Evolutionary conservation across 2,888 invertebrate genomes (phyloP), one percentile per base, ranked within the genome.

Genomic region (Cylindroiulus punctatus): DNA sequence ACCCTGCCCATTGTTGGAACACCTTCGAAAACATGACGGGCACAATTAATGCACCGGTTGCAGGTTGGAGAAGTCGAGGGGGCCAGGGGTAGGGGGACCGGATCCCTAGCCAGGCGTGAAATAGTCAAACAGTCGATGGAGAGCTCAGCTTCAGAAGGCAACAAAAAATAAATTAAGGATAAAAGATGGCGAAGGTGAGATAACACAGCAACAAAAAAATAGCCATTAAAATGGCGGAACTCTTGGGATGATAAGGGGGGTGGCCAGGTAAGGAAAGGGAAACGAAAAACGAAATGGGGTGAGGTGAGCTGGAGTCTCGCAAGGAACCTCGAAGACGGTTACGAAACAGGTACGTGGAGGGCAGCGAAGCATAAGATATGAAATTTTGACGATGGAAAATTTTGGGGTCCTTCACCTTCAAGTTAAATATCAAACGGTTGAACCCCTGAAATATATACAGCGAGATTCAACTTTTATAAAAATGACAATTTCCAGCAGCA

Each of bases 141-240:
- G 42, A 42, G 42, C 42, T 42, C 42, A 8, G 42, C 42, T 42
- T 42, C 5, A n/a, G n/a, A n/a, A 14, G 44, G 10, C 0, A 44
- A 12, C 36, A 10, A 47, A 52, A 52, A n/a, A n/a, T n/a, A n/a
- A 52, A n/a, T n/a, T 52, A 4, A 19, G 52, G n/a, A n/a, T 52
- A 52, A 52, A 52, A 52, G 52, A 52, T 52, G 52, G 52, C 52
- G 19, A n/a, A 52, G 52, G 52, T 52, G 52, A 52, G 52, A 52
- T 52, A 52, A 52, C n/a, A 52, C 3, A 12, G 52, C 52, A 52
- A 19, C 52, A 52, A 52, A 52, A 52, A 52, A 52, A 52, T n/a
- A 19, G 19, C 52, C 12, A 52, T 52, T 52, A 52, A 52, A 52
- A 52, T 52, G 52, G 52, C 7, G 52, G 52, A 52, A 52, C 19